A percentile compares a stretch with the other conserved stretches of the same genome.
Evolutionary conservation across 2,113 vertebrate species (phyloP).

Genomic region (Polypterus bichir): DNA sequence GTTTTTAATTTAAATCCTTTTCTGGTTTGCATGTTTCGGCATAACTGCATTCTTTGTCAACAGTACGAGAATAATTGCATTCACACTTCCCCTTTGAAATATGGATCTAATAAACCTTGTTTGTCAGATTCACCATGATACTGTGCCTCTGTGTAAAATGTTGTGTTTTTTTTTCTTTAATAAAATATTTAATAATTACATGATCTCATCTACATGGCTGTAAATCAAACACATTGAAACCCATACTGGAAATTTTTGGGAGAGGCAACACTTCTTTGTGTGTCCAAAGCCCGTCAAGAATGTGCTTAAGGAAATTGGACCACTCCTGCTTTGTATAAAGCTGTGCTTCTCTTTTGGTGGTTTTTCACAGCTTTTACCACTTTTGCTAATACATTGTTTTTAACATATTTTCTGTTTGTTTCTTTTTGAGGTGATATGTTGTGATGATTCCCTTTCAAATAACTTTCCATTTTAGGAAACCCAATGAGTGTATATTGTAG

Average conservation of each 20-base stretch:
- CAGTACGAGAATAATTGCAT: slow-evolving; percentile 7
- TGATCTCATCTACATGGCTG: slow-evolving; percentile 1
- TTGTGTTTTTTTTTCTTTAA: neutral
- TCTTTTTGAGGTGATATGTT: too few relatives aligned
- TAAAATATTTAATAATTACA: slow-evolving; percentile 17
- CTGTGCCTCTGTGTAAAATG: slow-evolving; percentile 7
- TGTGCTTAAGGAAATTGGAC: too few relatives aligned
- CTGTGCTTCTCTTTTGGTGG: neutral
- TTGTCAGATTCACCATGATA: neutral
- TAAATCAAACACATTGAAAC: slow-evolving; percentile 1
- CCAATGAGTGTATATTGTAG: too few relatives aligned
- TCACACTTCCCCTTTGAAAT: slow-evolving; percentile 6
- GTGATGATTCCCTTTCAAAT: too few relatives aligned
- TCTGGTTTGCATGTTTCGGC: neutral
- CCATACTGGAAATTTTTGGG: neutral
- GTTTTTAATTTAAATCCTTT: neutral
- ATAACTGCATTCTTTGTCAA: slow-evolving; percentile 1
- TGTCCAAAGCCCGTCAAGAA: too few relatives aligned
- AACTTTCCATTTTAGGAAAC: too few relatives aligned
- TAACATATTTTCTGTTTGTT: too few relatives aligned
- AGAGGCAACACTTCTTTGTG: slow-evolving; percentile 11
- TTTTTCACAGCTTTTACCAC: neutral
- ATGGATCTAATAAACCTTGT: slow-evolving; percentile 9
- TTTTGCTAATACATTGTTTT: neutral
- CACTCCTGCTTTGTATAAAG: neutral